phyloP scores from a whole-genome alignment of 2,888 invertebrate genomes.

The Dynastes tityus region DNA sequence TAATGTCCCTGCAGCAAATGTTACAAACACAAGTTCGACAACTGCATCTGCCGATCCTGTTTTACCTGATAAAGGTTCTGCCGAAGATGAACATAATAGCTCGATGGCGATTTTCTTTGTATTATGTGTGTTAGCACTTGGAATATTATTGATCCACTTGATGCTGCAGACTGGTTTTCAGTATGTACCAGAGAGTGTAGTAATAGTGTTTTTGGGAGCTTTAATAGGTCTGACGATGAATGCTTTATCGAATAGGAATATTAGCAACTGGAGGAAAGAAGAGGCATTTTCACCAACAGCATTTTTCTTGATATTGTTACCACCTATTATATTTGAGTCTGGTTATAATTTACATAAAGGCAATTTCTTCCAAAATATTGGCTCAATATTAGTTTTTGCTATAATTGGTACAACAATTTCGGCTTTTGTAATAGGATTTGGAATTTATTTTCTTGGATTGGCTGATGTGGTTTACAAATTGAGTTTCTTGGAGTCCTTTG shows the following conservation, averaged over 20 bases:
- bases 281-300: conserved; percentile 99
- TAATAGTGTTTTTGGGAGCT: conserved; percentile 95
- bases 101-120: conserved; percentile 99
- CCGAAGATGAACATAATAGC: conserved; percentile 96
- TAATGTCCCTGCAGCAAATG: conserved; percentile 58
- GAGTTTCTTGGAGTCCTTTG: conserved; percentile 97
- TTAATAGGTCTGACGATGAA: conserved; percentile 93
- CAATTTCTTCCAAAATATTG: conserved; percentile 96
- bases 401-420: conserved; percentile 98
- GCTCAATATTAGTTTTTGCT: conserved; percentile 98
- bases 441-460: conserved; percentile 94
- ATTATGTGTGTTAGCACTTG: conserved; percentile 93
- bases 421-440: conserved; percentile 96
- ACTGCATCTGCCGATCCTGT: conserved; percentile 83
- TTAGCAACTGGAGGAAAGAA: conserved; percentile 96
- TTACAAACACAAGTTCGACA: conserved; percentile 67
- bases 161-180: conserved; percentile 97
- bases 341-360: conserved; percentile 99
- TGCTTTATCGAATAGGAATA: conserved; percentile 89
- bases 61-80: conserved; percentile 90
- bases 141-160: conserved; percentile 94
- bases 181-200: conserved; percentile 97
- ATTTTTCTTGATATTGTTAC: conserved; percentile 95
- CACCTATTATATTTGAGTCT: conserved; percentile 99
- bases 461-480: conserved; percentile 93